Evolutionary conservation across 1,140 invertebrate genomes (phyloP).

Genomic region (Drosophila cardini): DNA sequence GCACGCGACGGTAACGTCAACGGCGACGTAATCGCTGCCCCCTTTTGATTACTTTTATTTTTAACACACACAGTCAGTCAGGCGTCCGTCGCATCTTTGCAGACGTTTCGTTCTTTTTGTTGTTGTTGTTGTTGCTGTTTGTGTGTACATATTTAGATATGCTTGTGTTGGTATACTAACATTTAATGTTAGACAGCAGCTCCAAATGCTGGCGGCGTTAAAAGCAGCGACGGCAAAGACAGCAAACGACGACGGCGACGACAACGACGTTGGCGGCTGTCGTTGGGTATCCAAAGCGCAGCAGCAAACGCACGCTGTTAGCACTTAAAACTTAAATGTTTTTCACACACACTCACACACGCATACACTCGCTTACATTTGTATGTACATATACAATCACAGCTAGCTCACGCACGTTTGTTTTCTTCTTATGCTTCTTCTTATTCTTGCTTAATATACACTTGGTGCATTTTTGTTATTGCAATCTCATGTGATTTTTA

Average conservation of each 20-base stretch:
- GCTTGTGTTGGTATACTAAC: constrained; percentile 73
- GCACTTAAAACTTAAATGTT: constrained; percentile 54
- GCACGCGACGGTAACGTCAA: constrained; percentile 60
- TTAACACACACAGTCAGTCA: constrained; percentile 41
- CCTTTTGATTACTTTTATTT: constrained; percentile 76
- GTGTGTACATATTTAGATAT: constrained; percentile 38
- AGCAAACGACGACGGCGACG: constrained; percentile 15
- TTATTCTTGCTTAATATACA: constrained; percentile 23
- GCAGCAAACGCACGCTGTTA: constrained; percentile 43
- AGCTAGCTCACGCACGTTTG: constrained; percentile 48
- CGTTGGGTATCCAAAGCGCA: constrained; percentile 52
- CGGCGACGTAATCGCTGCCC: constrained; percentile 55
- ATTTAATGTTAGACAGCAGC: constrained; percentile 66
- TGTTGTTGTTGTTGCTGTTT: constrained; percentile 23
- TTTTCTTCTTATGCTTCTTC: constrained; percentile 33
- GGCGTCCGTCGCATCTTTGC: constrained; percentile 52
- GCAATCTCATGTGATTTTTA: constrained; percentile 11
- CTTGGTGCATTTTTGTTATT: constrained; percentile 44
- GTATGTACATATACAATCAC: constrained; percentile 28
- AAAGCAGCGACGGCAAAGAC: constrained; percentile 28
- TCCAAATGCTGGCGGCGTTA: constrained; percentile 43
- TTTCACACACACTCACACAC: constrained; percentile 34
- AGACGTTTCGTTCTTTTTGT: constrained; percentile 36
- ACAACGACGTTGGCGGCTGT: background rate
- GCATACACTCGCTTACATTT: background rate